Evolutionary conservation across 2,797 vertebrate species (phyloP), one percentile per base, ranked within the genome.

Genomic region (Eulemur coronatus): DNA sequence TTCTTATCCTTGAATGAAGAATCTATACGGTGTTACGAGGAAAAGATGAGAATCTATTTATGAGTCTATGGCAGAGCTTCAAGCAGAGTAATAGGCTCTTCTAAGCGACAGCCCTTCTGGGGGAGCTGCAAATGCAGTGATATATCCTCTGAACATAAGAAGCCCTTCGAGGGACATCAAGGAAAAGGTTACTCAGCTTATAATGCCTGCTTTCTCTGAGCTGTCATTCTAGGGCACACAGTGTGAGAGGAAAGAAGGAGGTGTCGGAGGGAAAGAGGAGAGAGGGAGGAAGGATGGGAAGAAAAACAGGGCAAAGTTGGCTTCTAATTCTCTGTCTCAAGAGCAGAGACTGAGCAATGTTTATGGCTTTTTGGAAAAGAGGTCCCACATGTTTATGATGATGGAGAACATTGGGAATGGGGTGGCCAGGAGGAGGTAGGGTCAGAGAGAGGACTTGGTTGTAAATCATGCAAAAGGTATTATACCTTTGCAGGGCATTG

Each of bases 121-220:
- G 76, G 14, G 57, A 92, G 57, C 26, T 93, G 85, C 41, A 97
- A 94, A 94, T 18, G 59, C 59, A 96, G 52, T 43, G 89, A 88
- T 76, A 80, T 63, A 92, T 91, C 17, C 70, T 95, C 48, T 63
- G 22, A 90, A 79, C 52, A 22, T 65, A 92, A 97, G 67, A 18
- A 70, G 41, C 48, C 41, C 87, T 95, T 91, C 13, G 67, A 84
- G 70, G 78, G 61, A 72, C 46, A 86, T 92, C 85, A 97, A 95
- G 88, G 91, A 88, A 97, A 98, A 96, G 59, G 76, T 80, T 63
- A 82, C 5, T 96, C 0, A 15, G 41, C 43, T 87, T 89, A 79
- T 82, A 33, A 70, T 0, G 7, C 7, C 28, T 0, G 0, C 13
- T 81, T 82, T 78, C 57, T 95, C 57, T 80, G 57, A 97, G 70